Evolutionary conservation across 2,888 invertebrate genomes (phyloP).

Genomic region (Criorhina ranunculi): DNA sequence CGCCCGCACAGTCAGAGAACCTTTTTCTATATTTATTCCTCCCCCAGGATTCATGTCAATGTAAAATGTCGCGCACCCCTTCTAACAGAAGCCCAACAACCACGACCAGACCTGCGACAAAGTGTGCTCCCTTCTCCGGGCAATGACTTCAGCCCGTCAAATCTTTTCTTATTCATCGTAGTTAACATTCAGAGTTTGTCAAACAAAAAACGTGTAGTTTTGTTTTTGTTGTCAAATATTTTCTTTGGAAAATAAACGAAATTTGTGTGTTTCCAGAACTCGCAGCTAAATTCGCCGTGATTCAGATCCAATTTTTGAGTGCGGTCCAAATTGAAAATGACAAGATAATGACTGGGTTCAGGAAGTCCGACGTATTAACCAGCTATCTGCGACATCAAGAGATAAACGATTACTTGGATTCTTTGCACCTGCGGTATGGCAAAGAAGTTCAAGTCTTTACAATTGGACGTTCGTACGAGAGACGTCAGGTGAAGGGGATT

Average conservation of each 20-base stretch:
- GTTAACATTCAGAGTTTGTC: slow-evolving; percentile 62
- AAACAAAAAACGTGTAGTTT: slow-evolving; percentile 45
- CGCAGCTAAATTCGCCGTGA: slow-evolving; percentile 14
- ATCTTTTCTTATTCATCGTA: slow-evolving; percentile 50
- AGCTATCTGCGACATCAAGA: slow-evolving; percentile 81
- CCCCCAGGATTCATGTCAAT: slow-evolving; percentile 39
- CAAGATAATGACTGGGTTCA: slow-evolving; percentile 54
- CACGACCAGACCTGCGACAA: slow-evolving; percentile 59
- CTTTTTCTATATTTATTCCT: slow-evolving; percentile 1
- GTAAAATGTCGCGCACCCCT: slow-evolving; percentile 51
- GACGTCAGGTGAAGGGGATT: slow-evolving; percentile 81
- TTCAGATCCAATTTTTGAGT: not conserved
- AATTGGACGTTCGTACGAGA: slow-evolving; percentile 82
- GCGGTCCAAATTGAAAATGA: slow-evolving; percentile 10
- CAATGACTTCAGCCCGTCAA: slow-evolving; percentile 56
- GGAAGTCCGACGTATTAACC: slow-evolving; percentile 80
- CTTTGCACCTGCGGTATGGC: slow-evolving; percentile 79
- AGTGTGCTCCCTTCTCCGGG: slow-evolving; percentile 46
- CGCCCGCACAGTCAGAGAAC: not conserved
- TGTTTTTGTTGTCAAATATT: slow-evolving; percentile 24
- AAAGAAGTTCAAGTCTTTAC: slow-evolving; percentile 80
- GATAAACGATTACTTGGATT: slow-evolving; percentile 82
- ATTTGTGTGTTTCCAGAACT: not conserved
- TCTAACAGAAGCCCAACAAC: slow-evolving; percentile 15
- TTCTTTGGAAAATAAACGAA: not conserved